Base-by-base conservation (phyloP, 2,888 invertebrate genomes). In the Psylliodes chrysocephalus region DNA sequence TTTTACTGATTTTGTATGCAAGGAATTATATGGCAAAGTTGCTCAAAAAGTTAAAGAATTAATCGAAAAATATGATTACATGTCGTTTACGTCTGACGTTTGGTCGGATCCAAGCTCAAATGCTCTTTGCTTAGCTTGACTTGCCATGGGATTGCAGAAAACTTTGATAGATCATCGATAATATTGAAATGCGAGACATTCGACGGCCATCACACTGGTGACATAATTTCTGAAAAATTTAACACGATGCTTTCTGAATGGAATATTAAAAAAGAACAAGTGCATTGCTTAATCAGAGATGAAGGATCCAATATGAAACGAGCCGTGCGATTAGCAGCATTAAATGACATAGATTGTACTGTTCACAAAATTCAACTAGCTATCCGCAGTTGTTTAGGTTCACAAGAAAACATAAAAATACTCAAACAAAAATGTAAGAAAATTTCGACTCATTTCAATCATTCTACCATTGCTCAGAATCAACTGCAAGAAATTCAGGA, bases 51-150 rank as follows among this genome's bases (percentile, higher is more conserved):
- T 33, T 51, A 33, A 51, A 33, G 30, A 51, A 17, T 33, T 33
- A 17, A 28, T 51, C 49, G 15, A 28, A 33, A 15, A 51, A 8
- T 51, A 30, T 51, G 18, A 51, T n/a, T n/a, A n/a, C n/a, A n/a
- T n/a, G n/a, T n/a, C n/a, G n/a, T 30, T 30, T 51, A 51, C 49
- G 15, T 30, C 49, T 30, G 49, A 51, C 15, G 30, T 51, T 51
- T 51, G 49, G 49, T 30, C 30, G 30, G 33, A 51, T 30, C 49
- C 49, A 8, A 51, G 49, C 33, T 51, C 49, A 51, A 51, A 51
- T 15, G 33, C 33, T 14, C 30, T 28, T 49, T 49, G 25, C 8
- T 8, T 25, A 49, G 49, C 14, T 28, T 49, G 49, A 49, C 49
- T 28, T 25, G 28, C 28, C 49, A 49, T 28, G 28, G 49, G 12